Percentiles rank a stretch among this genome's conserved stretches.
phyloP scores from a whole-genome alignment of 2,888 invertebrate genomes.

The Aphrophora alni region DNA sequence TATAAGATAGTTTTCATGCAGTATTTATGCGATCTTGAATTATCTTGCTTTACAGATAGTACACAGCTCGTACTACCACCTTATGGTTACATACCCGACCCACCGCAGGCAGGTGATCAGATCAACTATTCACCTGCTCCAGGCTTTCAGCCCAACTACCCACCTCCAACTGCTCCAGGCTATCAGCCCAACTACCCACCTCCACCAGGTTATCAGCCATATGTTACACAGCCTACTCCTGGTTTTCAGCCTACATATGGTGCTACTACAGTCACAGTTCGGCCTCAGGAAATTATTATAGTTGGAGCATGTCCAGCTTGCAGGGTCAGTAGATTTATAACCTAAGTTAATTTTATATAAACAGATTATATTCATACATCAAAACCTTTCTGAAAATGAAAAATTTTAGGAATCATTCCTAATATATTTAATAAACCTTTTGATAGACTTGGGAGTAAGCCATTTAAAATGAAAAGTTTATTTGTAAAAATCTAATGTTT shows the following conservation, averaged over 20 bases:
- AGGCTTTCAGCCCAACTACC: background rate
- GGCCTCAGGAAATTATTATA: conserved; percentile 76
- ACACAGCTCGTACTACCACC: background rate
- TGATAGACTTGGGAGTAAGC: too few relatives aligned
- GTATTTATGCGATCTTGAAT: too few relatives aligned
- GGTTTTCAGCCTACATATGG: conserved; percentile 43
- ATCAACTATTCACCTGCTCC: too few relatives aligned
- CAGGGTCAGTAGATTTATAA: conserved; percentile 62
- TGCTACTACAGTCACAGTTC: conserved; percentile 61
- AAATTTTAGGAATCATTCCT: too few relatives aligned
- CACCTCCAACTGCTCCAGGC: conserved; percentile 55
- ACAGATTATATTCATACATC: too few relatives aligned
- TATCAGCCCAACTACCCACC: conserved; percentile 49
- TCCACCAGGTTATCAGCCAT: conserved; percentile 65
- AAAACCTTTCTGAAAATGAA: too few relatives aligned
- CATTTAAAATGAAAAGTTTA: too few relatives aligned
- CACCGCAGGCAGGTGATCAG: background rate
- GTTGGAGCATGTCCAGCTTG: conserved; percentile 91
- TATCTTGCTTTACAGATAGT: background rate
- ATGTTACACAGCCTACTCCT: conserved; percentile 51
- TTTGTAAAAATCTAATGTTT: too few relatives aligned
- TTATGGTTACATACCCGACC: background rate
- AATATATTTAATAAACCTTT: too few relatives aligned
- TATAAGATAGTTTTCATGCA: too few relatives aligned
- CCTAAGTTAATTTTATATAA: too few relatives aligned